Conservation (phyloP, 2,113 vertebrate species). For the Cranoglanis bouderius region DNA sequence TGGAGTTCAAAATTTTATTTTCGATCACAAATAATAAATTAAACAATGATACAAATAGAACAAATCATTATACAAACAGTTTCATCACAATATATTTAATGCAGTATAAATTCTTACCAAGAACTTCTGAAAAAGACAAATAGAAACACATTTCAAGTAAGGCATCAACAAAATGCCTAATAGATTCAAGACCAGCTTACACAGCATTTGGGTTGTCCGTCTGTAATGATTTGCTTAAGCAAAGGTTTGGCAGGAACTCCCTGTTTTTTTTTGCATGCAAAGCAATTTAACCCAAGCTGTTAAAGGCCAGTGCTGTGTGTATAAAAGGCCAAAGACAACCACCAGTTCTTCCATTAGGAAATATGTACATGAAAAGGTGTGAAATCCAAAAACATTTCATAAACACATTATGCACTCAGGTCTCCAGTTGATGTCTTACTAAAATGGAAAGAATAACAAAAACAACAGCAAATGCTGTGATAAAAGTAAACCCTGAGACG, state of each 20-base stretch:
- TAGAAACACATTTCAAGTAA: constrained; percentile 53
- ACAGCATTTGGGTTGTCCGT: constrained; percentile 39
- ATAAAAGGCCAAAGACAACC: constrained; percentile 1
- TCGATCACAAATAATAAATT: constrained; percentile 39
- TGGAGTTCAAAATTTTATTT: constrained; percentile 33
- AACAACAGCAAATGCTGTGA: constrained; percentile 10
- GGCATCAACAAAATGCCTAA: constrained; percentile 32
- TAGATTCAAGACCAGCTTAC: constrained; percentile 25
- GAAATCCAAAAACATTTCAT: constrained; percentile 22
- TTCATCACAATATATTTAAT: constrained; percentile 37
- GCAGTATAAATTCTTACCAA: constrained; percentile 47
- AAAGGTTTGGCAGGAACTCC: constrained; percentile 28
- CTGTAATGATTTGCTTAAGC: constrained; percentile 19
- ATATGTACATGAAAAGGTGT: constrained; percentile 39
- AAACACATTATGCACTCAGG: background rate
- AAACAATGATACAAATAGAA: constrained; percentile 41
- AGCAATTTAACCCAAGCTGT: constrained; percentile 29
- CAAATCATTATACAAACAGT: constrained; percentile 48
- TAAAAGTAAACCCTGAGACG: constrained; percentile 52
- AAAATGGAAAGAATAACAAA: constrained; percentile 18
- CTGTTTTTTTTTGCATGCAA: constrained; percentile 42
- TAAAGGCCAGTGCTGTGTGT: constrained; percentile 16
- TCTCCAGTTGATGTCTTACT: constrained; percentile 15
- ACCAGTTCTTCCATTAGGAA: constrained; percentile 1
- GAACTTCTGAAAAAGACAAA: constrained; percentile 39